Evolutionary conservation across 2,797 vertebrate genomes (phyloP).

Genomic region (Myripristis jacobus): DNA sequence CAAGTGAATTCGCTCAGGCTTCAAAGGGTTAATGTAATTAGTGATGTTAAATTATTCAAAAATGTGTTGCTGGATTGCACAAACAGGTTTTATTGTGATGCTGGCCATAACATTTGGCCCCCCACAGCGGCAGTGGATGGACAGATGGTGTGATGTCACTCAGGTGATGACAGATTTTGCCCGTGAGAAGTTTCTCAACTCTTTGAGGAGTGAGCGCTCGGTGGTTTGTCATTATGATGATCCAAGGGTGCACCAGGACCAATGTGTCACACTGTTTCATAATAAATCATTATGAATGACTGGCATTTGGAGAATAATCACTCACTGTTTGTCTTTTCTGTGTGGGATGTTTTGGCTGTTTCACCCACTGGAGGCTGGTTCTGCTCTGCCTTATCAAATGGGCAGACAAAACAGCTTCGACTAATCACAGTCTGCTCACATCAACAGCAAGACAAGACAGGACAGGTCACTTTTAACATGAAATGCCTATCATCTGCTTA

Average conservation of each 20-base stretch:
- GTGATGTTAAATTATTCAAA: too few relatives aligned
- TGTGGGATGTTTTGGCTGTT: constrained; percentile 2
- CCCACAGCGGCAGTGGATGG: too few relatives aligned
- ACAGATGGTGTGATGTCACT: too few relatives aligned
- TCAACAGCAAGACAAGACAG: neutral
- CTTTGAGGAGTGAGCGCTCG: neutral
- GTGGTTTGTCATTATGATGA: constrained; percentile 10
- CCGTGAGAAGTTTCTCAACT: neutral
- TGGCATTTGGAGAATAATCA: neutral
- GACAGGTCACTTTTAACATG: neutral
- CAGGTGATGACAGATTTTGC: too few relatives aligned
- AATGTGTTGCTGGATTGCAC: too few relatives aligned
- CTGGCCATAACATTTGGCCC: too few relatives aligned
- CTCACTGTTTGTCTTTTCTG: neutral
- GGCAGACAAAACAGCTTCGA: constrained; percentile 25
- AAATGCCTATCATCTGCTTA: neutral
- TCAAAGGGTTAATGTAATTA: too few relatives aligned
- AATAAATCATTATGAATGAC: neutral
- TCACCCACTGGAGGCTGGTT: neutral
- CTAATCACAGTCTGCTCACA: constrained; percentile 3
- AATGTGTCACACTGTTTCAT: neutral
- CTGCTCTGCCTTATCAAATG: constrained; percentile 29
- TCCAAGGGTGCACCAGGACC: neutral
- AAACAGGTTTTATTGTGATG: too few relatives aligned
- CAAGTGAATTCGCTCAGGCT: too few relatives aligned